Conservation (phyloP, 1,140 invertebrate genomes). For the Danaus melanippus region DNA sequence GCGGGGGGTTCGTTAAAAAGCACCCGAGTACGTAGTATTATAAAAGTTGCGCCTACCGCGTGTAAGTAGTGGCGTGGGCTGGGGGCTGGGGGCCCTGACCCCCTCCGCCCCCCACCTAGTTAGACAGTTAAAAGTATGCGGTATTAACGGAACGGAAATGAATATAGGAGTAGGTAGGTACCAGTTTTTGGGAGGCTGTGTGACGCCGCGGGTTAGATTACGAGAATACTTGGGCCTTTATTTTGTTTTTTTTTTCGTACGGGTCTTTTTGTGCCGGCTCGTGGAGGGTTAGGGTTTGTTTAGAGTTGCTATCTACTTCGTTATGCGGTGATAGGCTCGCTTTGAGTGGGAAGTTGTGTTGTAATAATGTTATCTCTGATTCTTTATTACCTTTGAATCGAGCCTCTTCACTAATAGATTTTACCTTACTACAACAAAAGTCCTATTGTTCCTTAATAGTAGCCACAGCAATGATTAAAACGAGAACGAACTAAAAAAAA, state of each 20-base stretch:
- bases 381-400: no score
- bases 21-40: constrained; percentile 67
- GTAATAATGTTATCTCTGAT: no score
- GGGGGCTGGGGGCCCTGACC: constrained; percentile 25
- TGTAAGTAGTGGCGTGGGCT: constrained; percentile 60
- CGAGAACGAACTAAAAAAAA: no score
- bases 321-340: constrained; percentile 21
- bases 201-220: constrained; percentile 58
- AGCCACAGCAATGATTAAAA: no score
- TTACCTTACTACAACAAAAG: no score
- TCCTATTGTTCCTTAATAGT: no score
- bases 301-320: constrained; percentile 25
- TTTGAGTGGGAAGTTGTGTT: constrained; percentile 8
- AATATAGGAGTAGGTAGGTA: constrained; percentile 64
- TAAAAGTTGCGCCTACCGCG: constrained; percentile 70
- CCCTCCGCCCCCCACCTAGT: constrained; percentile 44
- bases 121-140: constrained; percentile 70
- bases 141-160: constrained; percentile 71
- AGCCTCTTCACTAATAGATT: no score
- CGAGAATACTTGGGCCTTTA: constrained; percentile 58
- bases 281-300: constrained; percentile 30
- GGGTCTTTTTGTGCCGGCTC: constrained; percentile 24
- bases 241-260: constrained; percentile 45
- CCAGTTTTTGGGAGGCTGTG: constrained; percentile 56
- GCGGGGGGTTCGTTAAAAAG: constrained; percentile 63